These are phyloP conservation scores for Mormyrus proboscirostris DNA, from an alignment of 2,797 vertebrate species.

Conservation along the genomic window DNA sequence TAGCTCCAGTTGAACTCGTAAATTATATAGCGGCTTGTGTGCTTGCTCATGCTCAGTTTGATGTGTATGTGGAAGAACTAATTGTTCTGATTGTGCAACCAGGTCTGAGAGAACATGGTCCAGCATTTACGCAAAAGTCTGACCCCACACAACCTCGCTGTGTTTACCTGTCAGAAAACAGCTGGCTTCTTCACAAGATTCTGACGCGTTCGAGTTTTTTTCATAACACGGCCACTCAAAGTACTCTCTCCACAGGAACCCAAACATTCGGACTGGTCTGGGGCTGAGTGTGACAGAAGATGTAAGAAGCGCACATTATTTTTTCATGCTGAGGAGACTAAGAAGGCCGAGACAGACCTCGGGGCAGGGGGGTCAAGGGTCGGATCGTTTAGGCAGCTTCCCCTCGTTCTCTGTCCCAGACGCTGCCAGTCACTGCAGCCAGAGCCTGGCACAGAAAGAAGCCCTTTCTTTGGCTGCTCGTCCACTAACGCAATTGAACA, in stretches of 20 bases:
- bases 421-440: constrained; percentile 39
- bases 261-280: not conserved
- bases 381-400: constrained; percentile 32
- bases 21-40: not conserved
- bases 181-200: not conserved
- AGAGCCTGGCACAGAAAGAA: constrained; percentile 59
- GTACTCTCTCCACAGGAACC: not conserved
- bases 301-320: not conserved
- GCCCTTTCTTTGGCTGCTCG: constrained; percentile 64
- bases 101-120: not conserved
- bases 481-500: constrained; percentile 73
- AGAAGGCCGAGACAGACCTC: constrained; percentile 15
- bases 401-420: not conserved
- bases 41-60: not conserved
- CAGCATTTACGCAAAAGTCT: not conserved
- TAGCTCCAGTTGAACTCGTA: constrained; percentile 23
- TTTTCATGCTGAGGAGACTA: constrained; percentile 26
- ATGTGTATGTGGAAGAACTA: not conserved
- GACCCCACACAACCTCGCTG: not conserved
- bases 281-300: not conserved
- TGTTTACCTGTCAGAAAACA: not conserved
- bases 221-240: not conserved
- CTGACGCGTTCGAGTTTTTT: not conserved
- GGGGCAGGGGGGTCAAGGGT: constrained; percentile 43
- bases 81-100: not conserved